Conservation (phyloP, 1,140 invertebrate genomes). For the Drosophila kohkoa region DNA sequence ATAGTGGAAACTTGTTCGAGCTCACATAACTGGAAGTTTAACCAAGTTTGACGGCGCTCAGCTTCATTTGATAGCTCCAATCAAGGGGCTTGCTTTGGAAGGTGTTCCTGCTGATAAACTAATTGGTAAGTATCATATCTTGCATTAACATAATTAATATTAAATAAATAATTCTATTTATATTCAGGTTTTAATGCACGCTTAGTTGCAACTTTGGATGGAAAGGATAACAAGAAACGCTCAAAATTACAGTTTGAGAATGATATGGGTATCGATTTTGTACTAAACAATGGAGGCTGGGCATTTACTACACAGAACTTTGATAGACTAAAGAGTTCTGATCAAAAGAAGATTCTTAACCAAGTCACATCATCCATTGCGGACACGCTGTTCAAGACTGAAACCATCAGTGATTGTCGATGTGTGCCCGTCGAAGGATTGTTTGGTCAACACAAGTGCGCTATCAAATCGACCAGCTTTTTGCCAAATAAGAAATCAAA, state of each 20-base stretch:
- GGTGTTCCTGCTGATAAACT: conserved; percentile 71
- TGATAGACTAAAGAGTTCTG: conserved; percentile 62
- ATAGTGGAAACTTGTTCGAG: conserved; percentile 69
- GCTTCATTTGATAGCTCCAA: conserved; percentile 75
- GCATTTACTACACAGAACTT: conserved; percentile 78
- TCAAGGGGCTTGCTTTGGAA: conserved; percentile 71
- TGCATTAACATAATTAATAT: no score
- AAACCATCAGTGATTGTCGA: conserved; percentile 72
- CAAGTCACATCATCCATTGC: conserved; percentile 70
- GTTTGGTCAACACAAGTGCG: conserved; percentile 72
- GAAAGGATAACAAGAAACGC: conserved; percentile 87
- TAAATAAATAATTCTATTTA: neutral
- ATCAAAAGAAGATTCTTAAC: conserved; percentile 70
- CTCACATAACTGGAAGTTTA: conserved; percentile 61
- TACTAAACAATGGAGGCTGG: conserved; percentile 76
- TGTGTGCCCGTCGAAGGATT: conserved; percentile 65
- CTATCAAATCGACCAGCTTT: conserved; percentile 72
- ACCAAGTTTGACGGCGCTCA: conserved; percentile 69
- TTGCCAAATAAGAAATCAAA: conserved; percentile 74
- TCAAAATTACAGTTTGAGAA: conserved; percentile 85
- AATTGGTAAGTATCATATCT: conserved; percentile 57
- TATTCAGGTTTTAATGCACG: conserved; percentile 85
- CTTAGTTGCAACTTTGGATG: conserved; percentile 86
- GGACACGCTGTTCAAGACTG: conserved; percentile 79
- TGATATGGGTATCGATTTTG: conserved; percentile 86